Conservation (phyloP, 37 sponge, comb jelly and placozoan species). For the Theonella swinhoei region DNA sequence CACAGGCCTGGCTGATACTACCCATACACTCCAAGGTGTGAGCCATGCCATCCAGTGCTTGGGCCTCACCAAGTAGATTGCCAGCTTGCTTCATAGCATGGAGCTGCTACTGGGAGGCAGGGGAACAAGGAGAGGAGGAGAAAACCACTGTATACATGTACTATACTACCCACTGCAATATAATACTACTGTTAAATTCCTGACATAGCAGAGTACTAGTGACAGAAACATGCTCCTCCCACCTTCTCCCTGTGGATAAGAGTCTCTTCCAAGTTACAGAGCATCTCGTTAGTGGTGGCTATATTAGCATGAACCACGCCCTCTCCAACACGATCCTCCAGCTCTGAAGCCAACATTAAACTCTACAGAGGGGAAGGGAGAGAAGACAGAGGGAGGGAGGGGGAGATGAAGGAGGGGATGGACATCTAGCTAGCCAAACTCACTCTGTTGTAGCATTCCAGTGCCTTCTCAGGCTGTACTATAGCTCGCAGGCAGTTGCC, state of each 20-base stretch:
- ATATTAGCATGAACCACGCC: conserved; percentile 71
- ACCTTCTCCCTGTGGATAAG: conserved; percentile 74
- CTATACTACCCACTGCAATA: neutral
- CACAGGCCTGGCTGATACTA: conserved; percentile 55
- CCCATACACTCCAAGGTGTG: conserved; percentile 59
- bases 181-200: neutral
- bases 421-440: too few relatives aligned
- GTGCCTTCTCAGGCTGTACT: conserved; percentile 76
- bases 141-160: neutral
- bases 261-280: conserved; percentile 62
- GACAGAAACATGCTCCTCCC: neutral
- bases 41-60: conserved; percentile 75
- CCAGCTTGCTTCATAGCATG: conserved; percentile 38
- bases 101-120: conserved; percentile 49
- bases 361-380: conserved; percentile 13
- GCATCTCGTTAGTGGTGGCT: conserved; percentile 73
- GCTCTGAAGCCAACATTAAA: conserved; percentile 62
- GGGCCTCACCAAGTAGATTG: conserved; percentile 58
- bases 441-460: conserved; percentile 83
- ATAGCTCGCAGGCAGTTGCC: conserved; percentile 88
- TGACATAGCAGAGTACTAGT: neutral
- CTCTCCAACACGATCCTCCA: conserved; percentile 69
- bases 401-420: neutral
- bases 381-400: neutral
- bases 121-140: neutral